Percentiles rank a stretch among this genome's conserved stretches.
These are phyloP conservation scores for Hybos culiciformis DNA, from an alignment of 2,888 invertebrate genomes.

Conservation along the genomic window DNA sequence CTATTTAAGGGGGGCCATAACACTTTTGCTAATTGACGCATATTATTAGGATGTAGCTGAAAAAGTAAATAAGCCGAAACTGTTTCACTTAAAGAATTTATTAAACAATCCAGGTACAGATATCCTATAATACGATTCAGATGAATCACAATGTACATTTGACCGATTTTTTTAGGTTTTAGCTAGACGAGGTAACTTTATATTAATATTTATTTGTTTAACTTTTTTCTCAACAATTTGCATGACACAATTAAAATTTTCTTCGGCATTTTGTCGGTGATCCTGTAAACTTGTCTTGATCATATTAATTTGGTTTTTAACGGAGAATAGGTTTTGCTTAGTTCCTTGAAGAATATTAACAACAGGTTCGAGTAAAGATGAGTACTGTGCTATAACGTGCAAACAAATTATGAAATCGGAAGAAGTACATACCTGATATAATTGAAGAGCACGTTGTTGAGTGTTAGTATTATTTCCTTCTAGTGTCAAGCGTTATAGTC, in stretches of 20 bases:
- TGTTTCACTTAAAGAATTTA: too few species aligned
- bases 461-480: too few species aligned
- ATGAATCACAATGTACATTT: not conserved
- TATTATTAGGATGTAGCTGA: not conserved
- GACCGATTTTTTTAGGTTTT: not conserved
- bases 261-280: constrained; percentile 1
- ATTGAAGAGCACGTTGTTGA: constrained; percentile 4
- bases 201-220: not conserved
- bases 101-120: not conserved
- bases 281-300: constrained; percentile 1
- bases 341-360: too few species aligned
- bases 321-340: too few species aligned
- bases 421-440: constrained; percentile 1
- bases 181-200: not conserved
- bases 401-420: constrained; percentile 3
- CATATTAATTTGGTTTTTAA: constrained; percentile 2
- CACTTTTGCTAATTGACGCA: not conserved
- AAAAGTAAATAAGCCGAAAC: not conserved
- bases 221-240: not conserved
- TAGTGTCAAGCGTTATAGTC: constrained; percentile 1
- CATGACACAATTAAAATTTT: not conserved
- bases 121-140: constrained; percentile 1
- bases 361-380: constrained; percentile 5
- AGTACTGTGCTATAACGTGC: constrained; percentile 7
- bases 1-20: too few species aligned